Percentiles rank a stretch among this genome's conserved stretches.
Evolutionary conservation across 2,797 vertebrate species (phyloP).

Genomic region (Gastrophryne carolinensis): DNA sequence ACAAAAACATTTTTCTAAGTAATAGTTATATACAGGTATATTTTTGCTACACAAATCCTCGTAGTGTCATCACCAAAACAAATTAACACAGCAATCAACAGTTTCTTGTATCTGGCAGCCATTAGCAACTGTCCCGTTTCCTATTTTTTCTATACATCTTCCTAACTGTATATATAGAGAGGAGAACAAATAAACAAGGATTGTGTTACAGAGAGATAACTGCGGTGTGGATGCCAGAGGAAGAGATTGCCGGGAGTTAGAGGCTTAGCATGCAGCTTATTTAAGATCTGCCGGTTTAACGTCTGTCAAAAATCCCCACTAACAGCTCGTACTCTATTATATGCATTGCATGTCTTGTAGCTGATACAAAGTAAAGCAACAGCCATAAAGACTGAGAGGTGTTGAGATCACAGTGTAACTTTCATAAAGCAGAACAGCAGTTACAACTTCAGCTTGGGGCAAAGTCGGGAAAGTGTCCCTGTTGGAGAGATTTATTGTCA

Average conservation of each 20-base stretch:
- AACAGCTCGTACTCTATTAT: slow-evolving; percentile 3
- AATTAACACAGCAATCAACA: no score
- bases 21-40: no score
- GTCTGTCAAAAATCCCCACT: slow-evolving; percentile 14
- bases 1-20: no score
- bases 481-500: no score
- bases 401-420: no score
- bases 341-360: neutral
- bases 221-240: neutral
- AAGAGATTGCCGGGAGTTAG: slow-evolving; percentile 25
- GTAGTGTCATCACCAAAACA: no score
- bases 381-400: neutral
- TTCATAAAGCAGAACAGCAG: no score
- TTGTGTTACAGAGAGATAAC: neutral
- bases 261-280: slow-evolving; percentile 40
- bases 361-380: neutral
- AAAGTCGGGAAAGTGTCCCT: no score
- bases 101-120: no score
- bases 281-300: slow-evolving; percentile 36
- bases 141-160: neutral
- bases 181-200: neutral
- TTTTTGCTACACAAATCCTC: no score
- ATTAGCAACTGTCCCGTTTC: no score
- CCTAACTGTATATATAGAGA: neutral
- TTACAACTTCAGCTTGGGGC: no score